phyloP scores from a whole-genome alignment of 2,113 vertebrate genomes.

The Anas platyrhynchos region DNA sequence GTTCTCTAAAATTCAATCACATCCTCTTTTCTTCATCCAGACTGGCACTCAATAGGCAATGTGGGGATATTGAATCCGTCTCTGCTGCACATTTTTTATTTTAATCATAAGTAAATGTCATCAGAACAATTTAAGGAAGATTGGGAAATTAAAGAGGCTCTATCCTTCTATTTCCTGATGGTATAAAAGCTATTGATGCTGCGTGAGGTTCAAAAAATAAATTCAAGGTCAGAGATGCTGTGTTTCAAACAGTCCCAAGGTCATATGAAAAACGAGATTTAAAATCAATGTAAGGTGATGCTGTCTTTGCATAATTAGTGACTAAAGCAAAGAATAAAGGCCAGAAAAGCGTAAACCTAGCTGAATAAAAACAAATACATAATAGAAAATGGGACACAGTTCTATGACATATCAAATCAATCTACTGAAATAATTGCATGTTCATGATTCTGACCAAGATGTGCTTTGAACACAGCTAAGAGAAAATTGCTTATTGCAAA shows the following conservation, averaged over 20 bases:
- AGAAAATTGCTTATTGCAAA: conserved; percentile 48
- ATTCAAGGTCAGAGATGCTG: background rate
- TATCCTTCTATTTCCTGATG: background rate
- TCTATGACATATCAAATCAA: background rate
- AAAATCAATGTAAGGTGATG: background rate
- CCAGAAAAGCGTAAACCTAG: background rate
- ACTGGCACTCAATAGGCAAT: background rate
- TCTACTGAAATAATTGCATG: conserved; percentile 33
- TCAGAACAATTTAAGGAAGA: conserved; percentile 26
- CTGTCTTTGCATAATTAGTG: background rate
- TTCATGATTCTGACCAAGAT: conserved; percentile 35
- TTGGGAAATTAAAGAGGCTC: conserved; percentile 6
- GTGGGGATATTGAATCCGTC: background rate
- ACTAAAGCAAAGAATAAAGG: background rate
- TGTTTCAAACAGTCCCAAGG: background rate
- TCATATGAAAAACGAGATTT: background rate
- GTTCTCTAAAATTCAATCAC: background rate
- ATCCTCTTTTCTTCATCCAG: background rate
- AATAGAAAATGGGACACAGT: background rate
- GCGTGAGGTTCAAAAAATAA: background rate
- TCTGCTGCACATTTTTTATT: conserved; percentile 1
- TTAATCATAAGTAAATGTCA: conserved; percentile 21
- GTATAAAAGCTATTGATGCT: background rate
- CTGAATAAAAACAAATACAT: background rate
- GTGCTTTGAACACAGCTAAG: conserved; percentile 26